These are phyloP conservation scores for Recurvirostra avosetta DNA, from an alignment of 2,113 vertebrate species.

Conservation along the genomic window DNA sequence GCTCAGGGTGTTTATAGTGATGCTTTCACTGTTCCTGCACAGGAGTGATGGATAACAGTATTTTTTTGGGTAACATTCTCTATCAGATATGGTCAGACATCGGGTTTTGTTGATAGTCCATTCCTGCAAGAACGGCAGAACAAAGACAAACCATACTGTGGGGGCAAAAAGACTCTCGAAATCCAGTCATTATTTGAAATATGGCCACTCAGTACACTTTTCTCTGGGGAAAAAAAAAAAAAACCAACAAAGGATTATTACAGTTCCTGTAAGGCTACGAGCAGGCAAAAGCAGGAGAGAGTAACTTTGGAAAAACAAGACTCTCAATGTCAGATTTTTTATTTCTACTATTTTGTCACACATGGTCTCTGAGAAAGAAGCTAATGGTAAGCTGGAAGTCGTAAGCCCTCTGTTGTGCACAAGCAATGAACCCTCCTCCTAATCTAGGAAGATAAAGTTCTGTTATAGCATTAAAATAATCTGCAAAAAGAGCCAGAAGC, in stretches of 20 bases:
- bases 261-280: neutral
- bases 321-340: neutral
- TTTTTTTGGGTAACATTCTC: neutral
- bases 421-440: neutral
- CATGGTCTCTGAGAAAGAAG: neutral
- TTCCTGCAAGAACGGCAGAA: neutral
- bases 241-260: neutral
- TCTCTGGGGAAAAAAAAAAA: no score
- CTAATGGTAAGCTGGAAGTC: neutral
- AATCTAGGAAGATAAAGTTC: neutral
- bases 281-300: neutral
- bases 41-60: neutral
- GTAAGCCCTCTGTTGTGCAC: neutral
- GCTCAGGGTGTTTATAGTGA: neutral
- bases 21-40: neutral
- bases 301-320: neutral
- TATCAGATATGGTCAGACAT: neutral
- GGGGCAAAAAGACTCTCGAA: neutral
- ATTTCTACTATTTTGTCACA: neutral
- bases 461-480: neutral
- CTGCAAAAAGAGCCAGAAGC: neutral
- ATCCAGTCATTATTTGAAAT: neutral
- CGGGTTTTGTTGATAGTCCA: neutral
- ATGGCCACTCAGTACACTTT: neutral
- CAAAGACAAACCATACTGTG: neutral